Conservation (phyloP, 2,797 vertebrate genomes). For the Smutsia temminckii region DNA sequence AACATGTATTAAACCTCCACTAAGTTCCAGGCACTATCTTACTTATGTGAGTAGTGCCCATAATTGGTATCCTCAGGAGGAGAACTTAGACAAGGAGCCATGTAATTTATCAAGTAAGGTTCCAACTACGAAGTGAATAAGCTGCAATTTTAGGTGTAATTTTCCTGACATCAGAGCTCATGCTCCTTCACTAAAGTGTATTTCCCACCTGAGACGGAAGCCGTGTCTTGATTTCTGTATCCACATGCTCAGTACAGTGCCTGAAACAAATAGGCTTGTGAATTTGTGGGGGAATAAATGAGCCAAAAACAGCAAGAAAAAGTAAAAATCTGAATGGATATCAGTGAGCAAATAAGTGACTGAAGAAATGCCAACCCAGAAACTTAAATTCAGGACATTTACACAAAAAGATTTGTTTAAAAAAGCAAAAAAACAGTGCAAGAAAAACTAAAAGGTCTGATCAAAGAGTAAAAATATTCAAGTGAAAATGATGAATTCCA, state of each 20-base stretch:
- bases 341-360: neutral
- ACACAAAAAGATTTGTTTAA: neutral
- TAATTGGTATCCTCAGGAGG: neutral
- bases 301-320: neutral
- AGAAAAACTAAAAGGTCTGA: neutral
- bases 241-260: neutral
- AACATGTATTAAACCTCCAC: neutral
- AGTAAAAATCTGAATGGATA: neutral
- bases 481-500: neutral
- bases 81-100: neutral
- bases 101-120: neutral
- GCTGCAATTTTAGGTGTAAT: neutral
- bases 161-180: neutral
- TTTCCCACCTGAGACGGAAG: neutral
- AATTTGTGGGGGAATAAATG: neutral
- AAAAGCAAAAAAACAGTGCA: neutral
- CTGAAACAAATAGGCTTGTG: neutral
- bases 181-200: neutral
- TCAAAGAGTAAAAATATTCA: neutral
- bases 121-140: neutral
- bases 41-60: neutral
- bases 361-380: neutral
- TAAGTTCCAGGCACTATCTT: neutral
- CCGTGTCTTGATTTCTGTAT: neutral
- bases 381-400: neutral